phyloP scores from a whole-genome alignment of 1,140 invertebrate species.

The Penaeus vannamei region DNA sequence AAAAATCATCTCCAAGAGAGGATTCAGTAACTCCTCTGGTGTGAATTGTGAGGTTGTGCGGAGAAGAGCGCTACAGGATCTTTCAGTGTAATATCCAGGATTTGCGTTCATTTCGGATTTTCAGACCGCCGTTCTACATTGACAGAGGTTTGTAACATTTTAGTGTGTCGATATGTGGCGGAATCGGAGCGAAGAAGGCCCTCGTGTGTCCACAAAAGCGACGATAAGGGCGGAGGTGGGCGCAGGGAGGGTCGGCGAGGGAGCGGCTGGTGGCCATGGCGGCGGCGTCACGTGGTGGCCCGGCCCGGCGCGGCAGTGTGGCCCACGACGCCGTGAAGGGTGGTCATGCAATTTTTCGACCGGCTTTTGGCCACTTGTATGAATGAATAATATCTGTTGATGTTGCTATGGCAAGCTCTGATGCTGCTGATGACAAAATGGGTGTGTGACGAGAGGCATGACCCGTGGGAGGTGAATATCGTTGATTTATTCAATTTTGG shows the following conservation, averaged over 20 bases:
- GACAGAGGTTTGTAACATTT: conserved; percentile 53
- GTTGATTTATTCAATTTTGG: no score
- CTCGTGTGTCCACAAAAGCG: background rate
- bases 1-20: conserved; percentile 39
- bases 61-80: conserved; percentile 49
- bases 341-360: background rate
- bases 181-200: background rate
- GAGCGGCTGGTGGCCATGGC: conserved; percentile 49
- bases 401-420: no score
- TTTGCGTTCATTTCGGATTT: conserved; percentile 41
- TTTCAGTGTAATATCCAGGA: conserved; percentile 58
- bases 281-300: conserved; percentile 62
- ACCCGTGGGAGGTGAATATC: no score
- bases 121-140: background rate
- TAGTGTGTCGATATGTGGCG: background rate
- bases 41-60: conserved; percentile 50
- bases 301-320: conserved; percentile 44
- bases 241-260: background rate
- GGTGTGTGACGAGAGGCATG: no score
- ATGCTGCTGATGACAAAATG: no score
- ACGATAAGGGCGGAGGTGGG: conserved; percentile 58
- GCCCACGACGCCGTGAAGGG: conserved; percentile 37
- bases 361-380: no score
- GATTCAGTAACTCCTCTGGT: conserved; percentile 62
- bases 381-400: no score